These are phyloP conservation scores for Lepus timidus DNA, from an alignment of 2,113 vertebrate species.

Conservation along the genomic window DNA sequence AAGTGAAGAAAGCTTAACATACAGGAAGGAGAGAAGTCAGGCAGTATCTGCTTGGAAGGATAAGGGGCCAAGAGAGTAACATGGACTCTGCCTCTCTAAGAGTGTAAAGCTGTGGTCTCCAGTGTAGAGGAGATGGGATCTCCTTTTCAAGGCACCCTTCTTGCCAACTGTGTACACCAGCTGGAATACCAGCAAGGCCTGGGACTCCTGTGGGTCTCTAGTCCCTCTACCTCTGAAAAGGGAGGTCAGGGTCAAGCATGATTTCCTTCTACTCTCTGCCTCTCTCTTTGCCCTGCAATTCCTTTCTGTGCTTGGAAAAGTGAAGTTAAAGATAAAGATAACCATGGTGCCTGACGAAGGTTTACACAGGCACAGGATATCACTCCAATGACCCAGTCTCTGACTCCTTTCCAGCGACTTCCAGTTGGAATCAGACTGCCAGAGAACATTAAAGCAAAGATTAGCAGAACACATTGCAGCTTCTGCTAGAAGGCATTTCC, in stretches of 20 bases:
- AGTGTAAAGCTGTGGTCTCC: neutral
- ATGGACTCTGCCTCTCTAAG: neutral
- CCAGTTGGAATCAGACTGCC: constrained; percentile 8
- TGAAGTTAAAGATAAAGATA: neutral
- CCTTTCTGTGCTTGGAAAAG: neutral
- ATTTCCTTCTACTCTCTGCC: neutral
- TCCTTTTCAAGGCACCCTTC: neutral
- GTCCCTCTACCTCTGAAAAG: neutral
- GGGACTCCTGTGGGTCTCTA: neutral
- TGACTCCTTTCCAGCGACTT: constrained; percentile 18
- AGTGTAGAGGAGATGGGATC: neutral
- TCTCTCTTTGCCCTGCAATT: neutral
- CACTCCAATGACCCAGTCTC: neutral
- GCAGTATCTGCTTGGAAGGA: neutral
- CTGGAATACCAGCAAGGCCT: fast-evolving
- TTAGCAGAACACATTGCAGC: neutral
- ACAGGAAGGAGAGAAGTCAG: neutral
- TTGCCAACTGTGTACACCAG: neutral
- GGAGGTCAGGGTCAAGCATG: neutral
- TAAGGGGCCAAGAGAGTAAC: neutral
- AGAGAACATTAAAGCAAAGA: neutral
- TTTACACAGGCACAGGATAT: constrained; percentile 42
- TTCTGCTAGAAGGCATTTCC: constrained; percentile 51
- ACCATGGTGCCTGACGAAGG: neutral
- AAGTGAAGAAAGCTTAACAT: neutral